Evolutionary conservation across 2,113 vertebrate genomes (phyloP).

Genomic region (Calypte anna): DNA sequence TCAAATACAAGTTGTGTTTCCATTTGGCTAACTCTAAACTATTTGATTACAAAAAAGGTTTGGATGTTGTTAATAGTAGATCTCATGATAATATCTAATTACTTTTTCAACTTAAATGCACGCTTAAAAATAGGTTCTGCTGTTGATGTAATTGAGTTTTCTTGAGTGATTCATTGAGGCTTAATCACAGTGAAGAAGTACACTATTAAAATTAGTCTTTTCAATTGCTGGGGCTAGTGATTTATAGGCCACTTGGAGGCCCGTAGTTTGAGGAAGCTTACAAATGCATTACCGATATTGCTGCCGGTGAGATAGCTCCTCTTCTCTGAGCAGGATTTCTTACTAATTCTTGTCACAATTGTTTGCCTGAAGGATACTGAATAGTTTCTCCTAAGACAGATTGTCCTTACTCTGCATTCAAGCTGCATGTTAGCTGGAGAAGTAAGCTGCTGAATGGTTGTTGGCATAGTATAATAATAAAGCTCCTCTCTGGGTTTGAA

Average conservation of each 20-base stretch:
- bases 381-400: conserved; percentile 39
- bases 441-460: conserved; percentile 1
- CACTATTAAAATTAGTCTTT: conserved; percentile 51
- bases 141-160: conserved; percentile 60
- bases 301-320: background rate
- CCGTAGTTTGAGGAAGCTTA: conserved; percentile 19
- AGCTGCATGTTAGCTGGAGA: background rate
- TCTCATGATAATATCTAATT: conserved; percentile 64
- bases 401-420: background rate
- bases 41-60: background rate
- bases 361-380: conserved; percentile 31
- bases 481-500: conserved; percentile 27
- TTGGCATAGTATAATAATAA: background rate
- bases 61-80: conserved; percentile 27
- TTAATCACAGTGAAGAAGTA: conserved; percentile 37
- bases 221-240: conserved; percentile 50
- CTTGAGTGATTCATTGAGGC: conserved; percentile 56
- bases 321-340: conserved; percentile 32
- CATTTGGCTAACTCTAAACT: conserved; percentile 21
- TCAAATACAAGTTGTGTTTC: conserved; percentile 15
- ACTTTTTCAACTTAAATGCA: conserved; percentile 40
- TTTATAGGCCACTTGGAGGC: conserved; percentile 58
- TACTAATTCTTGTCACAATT: conserved; percentile 44
- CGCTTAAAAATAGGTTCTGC: conserved; percentile 19
- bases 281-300: conserved; percentile 1